Percentiles rank a stretch among this genome's conserved stretches.
These are phyloP conservation scores for Thaumatotibia leucotreta DNA, from an alignment of 1,140 invertebrate species.

Conservation along the genomic window DNA sequence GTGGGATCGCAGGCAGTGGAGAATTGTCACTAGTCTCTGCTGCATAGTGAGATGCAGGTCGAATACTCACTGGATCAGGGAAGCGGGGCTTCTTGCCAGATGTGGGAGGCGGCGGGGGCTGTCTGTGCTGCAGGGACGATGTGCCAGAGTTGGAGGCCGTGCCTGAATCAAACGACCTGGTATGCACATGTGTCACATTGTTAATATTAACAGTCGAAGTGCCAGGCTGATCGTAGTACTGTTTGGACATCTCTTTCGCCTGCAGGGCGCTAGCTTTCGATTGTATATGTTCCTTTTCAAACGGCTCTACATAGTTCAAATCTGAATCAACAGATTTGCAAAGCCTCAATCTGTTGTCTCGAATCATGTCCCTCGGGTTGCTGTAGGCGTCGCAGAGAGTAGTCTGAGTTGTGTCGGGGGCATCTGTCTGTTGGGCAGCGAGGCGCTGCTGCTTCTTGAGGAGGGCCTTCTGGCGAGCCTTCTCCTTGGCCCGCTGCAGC, in stretches of 20 bases:
- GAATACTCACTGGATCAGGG: constrained; percentile 63
- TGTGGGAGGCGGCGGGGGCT: constrained; percentile 58
- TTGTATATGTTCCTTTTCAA: constrained; percentile 67
- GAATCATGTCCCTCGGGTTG: constrained; percentile 61
- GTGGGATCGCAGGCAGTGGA: constrained; percentile 32
- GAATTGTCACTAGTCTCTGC: constrained; percentile 43
- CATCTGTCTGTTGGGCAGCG: constrained; percentile 36
- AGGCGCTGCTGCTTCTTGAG: constrained; percentile 62
- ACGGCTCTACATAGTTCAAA: constrained; percentile 69
- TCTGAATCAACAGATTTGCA: constrained; percentile 71
- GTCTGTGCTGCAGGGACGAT: constrained; percentile 47
- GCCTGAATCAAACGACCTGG: constrained; percentile 40
- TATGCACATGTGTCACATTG: constrained; percentile 37
- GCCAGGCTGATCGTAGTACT: constrained; percentile 47
- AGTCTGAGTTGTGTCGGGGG: constrained; percentile 29
- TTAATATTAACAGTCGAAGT: constrained; percentile 41
- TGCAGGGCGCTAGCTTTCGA: constrained; percentile 65
- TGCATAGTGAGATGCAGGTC: constrained; percentile 66
- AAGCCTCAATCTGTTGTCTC: constrained; percentile 49
- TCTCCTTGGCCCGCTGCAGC: constrained; percentile 65
- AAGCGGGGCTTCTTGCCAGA: constrained; percentile 65
- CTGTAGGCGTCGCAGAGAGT: constrained; percentile 67
- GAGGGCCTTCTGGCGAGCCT: constrained; percentile 62
- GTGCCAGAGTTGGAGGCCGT: constrained; percentile 23
- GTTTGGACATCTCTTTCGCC: constrained; percentile 58